Conservation (phyloP, 2,113 vertebrate genomes). For the Puma concolor region DNA sequence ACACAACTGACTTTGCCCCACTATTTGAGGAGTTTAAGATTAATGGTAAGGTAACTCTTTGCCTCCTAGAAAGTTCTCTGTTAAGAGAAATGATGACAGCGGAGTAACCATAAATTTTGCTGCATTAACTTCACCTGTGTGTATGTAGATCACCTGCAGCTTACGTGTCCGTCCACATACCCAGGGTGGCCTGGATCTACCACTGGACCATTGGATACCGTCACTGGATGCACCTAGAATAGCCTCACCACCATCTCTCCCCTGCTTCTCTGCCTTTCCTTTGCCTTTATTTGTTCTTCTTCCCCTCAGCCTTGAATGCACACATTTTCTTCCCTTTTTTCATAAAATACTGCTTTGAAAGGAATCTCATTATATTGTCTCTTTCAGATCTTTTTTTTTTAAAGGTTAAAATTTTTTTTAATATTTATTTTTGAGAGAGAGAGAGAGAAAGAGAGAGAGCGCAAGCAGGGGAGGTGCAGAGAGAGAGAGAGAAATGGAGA, state of each 20-base stretch:
- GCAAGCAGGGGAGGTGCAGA: no score
- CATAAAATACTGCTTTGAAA: constrained; percentile 17
- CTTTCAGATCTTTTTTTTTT: background rate
- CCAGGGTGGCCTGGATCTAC: background rate
- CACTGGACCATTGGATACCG: rapidly evolving
- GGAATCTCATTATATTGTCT: background rate
- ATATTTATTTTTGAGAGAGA: no score
- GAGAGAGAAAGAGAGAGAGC: no score
- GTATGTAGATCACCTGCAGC: background rate
- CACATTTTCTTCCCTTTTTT: background rate
- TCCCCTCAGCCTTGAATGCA: background rate
- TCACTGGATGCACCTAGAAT: background rate
- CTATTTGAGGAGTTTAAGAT: background rate
- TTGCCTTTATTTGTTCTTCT: background rate
- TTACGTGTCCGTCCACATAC: no score
- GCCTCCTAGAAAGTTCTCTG: background rate
- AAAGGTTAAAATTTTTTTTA: no score
- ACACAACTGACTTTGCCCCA: background rate
- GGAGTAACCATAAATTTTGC: background rate
- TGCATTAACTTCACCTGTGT: background rate
- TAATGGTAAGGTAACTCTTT: background rate
- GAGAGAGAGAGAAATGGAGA: no score
- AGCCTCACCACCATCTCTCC: background rate
- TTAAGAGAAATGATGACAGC: background rate
- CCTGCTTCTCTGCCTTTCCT: background rate